Percentiles rank a stretch among this genome's conserved stretches.
Evolutionary conservation across 2,888 invertebrate genomes (phyloP).

Genomic region (Melinopterus prodromus): DNA sequence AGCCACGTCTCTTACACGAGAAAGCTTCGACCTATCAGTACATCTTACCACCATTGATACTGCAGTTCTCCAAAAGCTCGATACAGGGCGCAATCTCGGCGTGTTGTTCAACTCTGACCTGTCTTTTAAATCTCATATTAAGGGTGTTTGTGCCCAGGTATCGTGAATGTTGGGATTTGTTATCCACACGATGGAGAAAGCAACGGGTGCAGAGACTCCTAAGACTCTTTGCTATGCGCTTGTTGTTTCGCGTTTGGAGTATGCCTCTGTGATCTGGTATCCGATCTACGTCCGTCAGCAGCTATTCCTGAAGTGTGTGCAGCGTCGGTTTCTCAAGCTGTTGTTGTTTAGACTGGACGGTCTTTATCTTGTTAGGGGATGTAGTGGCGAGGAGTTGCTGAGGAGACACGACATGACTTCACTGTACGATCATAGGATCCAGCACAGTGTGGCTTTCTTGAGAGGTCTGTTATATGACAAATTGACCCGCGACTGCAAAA

Average conservation of each 20-base stretch:
- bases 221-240: background rate
- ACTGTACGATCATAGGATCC: background rate
- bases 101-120: background rate
- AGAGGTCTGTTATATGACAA: background rate
- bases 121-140: background rate
- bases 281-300: background rate
- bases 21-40: background rate
- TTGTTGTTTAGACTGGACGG: background rate
- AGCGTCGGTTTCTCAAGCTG: background rate
- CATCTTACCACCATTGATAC: background rate
- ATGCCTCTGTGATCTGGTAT: background rate
- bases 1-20: background rate
- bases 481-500: too few relatives aligned
- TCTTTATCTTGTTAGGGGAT: background rate
- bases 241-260: background rate
- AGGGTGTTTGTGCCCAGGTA: background rate
- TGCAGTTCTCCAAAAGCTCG: background rate
- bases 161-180: background rate
- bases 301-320: background rate
- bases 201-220: too few relatives aligned
- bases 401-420: background rate
- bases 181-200: background rate
- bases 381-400: background rate
- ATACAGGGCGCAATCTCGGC: background rate
- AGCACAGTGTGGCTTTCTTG: background rate